Conservation (phyloP, 2,113 vertebrate species). For the Calyptommatus sinebrachiatus region DNA sequence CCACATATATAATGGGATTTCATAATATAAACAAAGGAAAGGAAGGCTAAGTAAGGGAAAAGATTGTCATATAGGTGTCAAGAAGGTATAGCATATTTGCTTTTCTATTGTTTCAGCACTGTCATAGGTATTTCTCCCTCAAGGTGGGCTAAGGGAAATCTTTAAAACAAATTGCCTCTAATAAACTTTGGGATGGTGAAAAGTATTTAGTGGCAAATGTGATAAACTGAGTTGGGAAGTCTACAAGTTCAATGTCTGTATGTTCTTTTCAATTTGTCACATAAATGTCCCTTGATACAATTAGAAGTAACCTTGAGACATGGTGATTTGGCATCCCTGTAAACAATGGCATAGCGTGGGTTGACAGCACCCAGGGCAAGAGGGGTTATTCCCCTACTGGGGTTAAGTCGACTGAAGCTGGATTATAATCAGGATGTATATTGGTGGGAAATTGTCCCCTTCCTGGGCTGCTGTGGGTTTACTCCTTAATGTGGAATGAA, state of each 20-base stretch:
- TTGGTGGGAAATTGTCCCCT: too few relatives aligned
- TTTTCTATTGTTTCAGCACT: constrained; percentile 7
- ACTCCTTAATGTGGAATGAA: too few relatives aligned
- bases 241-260: constrained; percentile 18
- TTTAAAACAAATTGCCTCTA: background rate
- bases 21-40: background rate
- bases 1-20: background rate
- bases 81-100: background rate
- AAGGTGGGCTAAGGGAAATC: background rate
- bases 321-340: background rate
- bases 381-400: too few relatives aligned
- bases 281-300: background rate
- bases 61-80: background rate
- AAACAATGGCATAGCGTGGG: background rate
- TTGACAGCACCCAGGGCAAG: too few relatives aligned
- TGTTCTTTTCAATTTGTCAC: background rate
- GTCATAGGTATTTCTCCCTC: background rate
- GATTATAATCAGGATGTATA: too few relatives aligned
- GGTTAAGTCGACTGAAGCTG: too few relatives aligned
- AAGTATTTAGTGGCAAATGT: background rate
- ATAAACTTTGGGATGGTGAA: background rate
- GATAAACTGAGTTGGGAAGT: constrained; percentile 11
- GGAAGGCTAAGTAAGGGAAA: background rate
- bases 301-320: too few relatives aligned
- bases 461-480: too few relatives aligned